Evolutionary conservation across 2,113 vertebrate genomes (phyloP), one percentile per base, ranked within the genome.

Genomic region (Mandrillus leucophaeus): DNA sequence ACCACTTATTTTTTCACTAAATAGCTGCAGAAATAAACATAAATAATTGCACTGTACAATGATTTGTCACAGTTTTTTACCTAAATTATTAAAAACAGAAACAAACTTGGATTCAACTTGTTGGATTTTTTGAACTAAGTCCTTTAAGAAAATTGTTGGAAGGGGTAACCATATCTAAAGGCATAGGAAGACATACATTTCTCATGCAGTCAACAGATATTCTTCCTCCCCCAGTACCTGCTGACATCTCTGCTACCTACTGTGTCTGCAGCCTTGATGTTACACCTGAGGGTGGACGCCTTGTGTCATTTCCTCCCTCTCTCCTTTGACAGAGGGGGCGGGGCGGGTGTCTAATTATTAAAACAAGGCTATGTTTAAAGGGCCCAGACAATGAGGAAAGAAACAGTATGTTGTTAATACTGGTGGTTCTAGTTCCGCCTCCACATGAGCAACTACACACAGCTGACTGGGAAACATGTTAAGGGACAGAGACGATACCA

Each of bases 1-100:
- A 73, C 99, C 99, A 40, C 99, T 99, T 98, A 99, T 99, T 98
- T 99, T 99, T 97, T 99, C 99, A 98, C 99, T 99, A 96, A 99
- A 98, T 4, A 99, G 98, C 99, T 99, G 98, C 64, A 98, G 96
- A 98, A 88, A 45, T 88, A 96, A 72, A 90, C 10, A 93, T 45
- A 97, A 83, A 59, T 32, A 72, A 73, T 23, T n/a, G 25, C 50
- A 14, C 25, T 43, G 35, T 48, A 88, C 12, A 30, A 40, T 59
- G 32, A 91, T 45, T n/a, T 59, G 23, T 38, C 64, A 81, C 13
- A 43, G 17, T 40, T 80, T 87, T 59, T 61, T 6, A 85, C 6
- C 13, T 25, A 82, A 84, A 59, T 59, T 9, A 38, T 66, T 79
- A 64, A 40, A 75, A 88, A 14, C n/a, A 68, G 35, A 30, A 27